Evolutionary conservation across 1,140 invertebrate species (phyloP).

Genomic region (Euglossa dilemma): DNA sequence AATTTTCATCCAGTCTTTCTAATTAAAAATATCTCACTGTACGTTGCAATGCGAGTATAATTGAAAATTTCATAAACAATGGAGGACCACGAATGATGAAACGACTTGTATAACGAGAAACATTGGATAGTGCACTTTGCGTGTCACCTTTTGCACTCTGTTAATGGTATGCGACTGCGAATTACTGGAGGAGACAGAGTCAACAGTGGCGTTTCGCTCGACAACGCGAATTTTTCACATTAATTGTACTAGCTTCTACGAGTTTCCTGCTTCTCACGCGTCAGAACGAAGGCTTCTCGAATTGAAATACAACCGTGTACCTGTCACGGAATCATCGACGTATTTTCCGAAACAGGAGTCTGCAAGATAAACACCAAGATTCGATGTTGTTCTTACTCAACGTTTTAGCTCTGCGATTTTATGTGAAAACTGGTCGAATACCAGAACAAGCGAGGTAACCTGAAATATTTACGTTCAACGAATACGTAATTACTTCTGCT

Average conservation of each 20-base stretch:
- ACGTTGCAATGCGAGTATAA: no score
- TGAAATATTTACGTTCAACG: no score
- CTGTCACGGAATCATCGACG: neutral
- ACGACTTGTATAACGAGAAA: neutral
- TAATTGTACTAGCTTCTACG: neutral
- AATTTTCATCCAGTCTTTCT: no score
- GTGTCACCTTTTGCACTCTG: neutral
- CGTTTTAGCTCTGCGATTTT: no score
- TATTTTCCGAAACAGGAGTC: neutral
- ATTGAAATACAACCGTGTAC: neutral
- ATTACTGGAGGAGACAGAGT: neutral
- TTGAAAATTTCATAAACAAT: no score
- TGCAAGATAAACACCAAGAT: neutral
- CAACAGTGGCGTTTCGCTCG: neutral
- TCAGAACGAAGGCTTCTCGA: neutral
- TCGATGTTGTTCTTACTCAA: neutral
- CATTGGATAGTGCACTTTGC: neutral
- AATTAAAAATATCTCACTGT: no score
- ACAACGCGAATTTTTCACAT: neutral
- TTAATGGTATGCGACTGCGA: neutral
- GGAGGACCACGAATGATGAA: neutral
- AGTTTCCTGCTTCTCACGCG: neutral
- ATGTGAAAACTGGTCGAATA: no score
- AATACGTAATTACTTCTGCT: no score
- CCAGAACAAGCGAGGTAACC: no score